Percentiles rank a stretch among this genome's conserved stretches.
These are phyloP conservation scores for Drosophila oshimai DNA, from an alignment of 1,140 invertebrate species.

Conservation along the genomic window DNA sequence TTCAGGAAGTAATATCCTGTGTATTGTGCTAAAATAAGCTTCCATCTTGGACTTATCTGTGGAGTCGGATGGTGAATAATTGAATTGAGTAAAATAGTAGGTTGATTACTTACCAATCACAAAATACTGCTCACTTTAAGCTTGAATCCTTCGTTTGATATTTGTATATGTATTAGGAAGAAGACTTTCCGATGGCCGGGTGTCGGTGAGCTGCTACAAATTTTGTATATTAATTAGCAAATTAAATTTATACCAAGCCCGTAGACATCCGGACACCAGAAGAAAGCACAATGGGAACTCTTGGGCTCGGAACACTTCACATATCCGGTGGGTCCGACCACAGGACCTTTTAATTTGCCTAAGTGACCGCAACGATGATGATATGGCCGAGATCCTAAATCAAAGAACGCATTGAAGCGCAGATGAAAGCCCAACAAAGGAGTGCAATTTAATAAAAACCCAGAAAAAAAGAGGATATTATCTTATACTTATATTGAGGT, in stretches of 20 bases:
- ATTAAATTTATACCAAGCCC: not conserved
- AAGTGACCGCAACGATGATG: slow-evolving; percentile 48
- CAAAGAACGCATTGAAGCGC: slow-evolving; percentile 39
- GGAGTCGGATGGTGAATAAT: no score
- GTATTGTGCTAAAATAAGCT: not conserved
- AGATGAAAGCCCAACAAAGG: slow-evolving; percentile 26
- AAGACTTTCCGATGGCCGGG: no score
- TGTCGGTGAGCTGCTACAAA: not conserved
- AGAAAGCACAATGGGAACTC: not conserved
- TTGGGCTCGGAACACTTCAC: not conserved
- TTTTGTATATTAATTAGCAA: slow-evolving; percentile 10
- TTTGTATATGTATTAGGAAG: no score
- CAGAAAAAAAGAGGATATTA: slow-evolving; percentile 1
- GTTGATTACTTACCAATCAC: no score
- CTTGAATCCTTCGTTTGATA: no score
- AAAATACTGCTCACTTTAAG: no score
- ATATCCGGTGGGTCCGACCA: not conserved
- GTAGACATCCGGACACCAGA: not conserved
- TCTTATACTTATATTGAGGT: slow-evolving; percentile 1
- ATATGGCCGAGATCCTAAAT: slow-evolving; percentile 4
- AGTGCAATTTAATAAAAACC: slow-evolving; percentile 47
- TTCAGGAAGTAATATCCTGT: not conserved
- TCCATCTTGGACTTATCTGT: not conserved
- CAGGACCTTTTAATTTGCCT: slow-evolving; percentile 46
- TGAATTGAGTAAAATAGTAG: no score